Conservation (phyloP, 2,888 invertebrate species). For the Seira musarum region DNA sequence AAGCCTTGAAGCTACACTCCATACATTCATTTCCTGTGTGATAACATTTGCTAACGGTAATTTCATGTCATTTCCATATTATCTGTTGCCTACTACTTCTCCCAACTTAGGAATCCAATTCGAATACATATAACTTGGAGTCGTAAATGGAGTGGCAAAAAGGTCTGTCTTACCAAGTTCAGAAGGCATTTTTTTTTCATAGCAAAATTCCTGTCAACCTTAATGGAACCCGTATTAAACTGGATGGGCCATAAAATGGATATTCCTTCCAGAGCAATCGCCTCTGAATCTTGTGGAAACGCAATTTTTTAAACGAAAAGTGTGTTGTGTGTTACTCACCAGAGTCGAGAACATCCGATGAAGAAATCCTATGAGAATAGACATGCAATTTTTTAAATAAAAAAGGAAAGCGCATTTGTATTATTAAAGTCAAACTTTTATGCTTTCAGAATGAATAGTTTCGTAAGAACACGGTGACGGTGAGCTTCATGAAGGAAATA, state of each 20-base stretch:
- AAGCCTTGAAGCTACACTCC: too few relatives aligned
- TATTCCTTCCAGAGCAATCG: neutral
- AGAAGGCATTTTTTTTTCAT: neutral
- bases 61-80: neutral
- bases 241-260: constrained; percentile 23
- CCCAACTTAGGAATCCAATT: neutral
- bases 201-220: constrained; percentile 22
- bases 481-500: too few relatives aligned
- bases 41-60: too few relatives aligned
- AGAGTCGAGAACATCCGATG: constrained; percentile 64
- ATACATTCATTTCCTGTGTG: too few relatives aligned
- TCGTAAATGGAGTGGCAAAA: constrained; percentile 5
- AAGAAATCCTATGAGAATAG: constrained; percentile 37
- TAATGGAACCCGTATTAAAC: constrained; percentile 4
- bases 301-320: neutral
- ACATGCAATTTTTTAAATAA: constrained; percentile 1
- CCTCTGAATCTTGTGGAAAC: neutral
- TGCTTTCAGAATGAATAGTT: neutral
- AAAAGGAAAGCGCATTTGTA: neutral
- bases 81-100: constrained; percentile 1
- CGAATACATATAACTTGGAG: neutral
- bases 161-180: neutral
- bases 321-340: constrained; percentile 50
- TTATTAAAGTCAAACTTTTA: neutral
- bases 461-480: neutral